Evolutionary conservation across 2,888 invertebrate species (phyloP).

Genomic region (Volucella bombylans): DNA sequence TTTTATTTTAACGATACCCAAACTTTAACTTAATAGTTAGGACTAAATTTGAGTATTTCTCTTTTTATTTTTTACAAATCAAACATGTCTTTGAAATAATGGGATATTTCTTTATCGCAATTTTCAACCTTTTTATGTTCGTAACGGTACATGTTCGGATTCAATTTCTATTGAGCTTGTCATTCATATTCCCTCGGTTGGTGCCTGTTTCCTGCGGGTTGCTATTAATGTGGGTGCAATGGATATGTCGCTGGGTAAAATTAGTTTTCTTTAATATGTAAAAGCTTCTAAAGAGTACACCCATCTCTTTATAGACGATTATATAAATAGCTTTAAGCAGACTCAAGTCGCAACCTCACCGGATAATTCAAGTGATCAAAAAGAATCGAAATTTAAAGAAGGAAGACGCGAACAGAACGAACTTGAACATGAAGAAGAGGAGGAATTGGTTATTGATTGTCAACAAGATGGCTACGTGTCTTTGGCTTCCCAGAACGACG

Average conservation of each 20-base stretch:
- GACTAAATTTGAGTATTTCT: background rate
- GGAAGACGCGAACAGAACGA: slow-evolving; percentile 52
- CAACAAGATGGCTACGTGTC: slow-evolving; percentile 54
- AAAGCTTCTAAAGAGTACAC: background rate
- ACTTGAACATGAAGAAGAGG: slow-evolving; percentile 28
- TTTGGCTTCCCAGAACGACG: slow-evolving; percentile 21
- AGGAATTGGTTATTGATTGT: slow-evolving; percentile 34
- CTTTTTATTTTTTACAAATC: background rate
- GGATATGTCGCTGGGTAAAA: slow-evolving; percentile 70
- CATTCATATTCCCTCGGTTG: too few relatives aligned
- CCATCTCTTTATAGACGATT: slow-evolving; percentile 42
- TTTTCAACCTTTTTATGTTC: background rate
- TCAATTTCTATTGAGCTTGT: background rate
- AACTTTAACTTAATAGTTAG: too few relatives aligned
- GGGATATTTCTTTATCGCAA: background rate
- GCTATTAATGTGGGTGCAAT: slow-evolving; percentile 16
- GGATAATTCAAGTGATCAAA: background rate
- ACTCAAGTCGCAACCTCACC: background rate
- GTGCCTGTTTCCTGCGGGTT: background rate
- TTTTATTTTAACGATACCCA: too few relatives aligned
- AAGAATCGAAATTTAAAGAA: slow-evolving; percentile 65
- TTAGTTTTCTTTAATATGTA: background rate
- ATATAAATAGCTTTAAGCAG: slow-evolving; percentile 56
- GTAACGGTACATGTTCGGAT: slow-evolving; percentile 10
- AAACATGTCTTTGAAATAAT: slow-evolving; percentile 12